Evolutionary conservation across 2,797 vertebrate species (phyloP).

Genomic region (Sebastes hopkinsi): DNA sequence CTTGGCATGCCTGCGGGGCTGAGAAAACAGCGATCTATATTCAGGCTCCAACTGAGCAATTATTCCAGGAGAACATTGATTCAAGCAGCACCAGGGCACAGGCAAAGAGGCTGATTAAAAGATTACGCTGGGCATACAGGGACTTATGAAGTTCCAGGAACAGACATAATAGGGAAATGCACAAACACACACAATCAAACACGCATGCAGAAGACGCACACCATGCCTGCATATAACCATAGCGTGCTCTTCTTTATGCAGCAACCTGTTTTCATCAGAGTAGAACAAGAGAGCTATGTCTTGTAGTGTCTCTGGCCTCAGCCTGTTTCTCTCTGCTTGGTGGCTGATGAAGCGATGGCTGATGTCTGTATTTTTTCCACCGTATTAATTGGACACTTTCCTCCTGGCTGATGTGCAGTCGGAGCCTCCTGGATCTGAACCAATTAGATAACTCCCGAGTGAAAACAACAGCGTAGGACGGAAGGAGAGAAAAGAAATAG

Average conservation of each 20-base stretch:
- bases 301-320: conserved; percentile 4
- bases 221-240: not conserved
- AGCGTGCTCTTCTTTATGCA: not conserved
- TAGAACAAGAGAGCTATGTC: conserved; percentile 10
- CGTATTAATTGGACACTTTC: conserved; percentile 75
- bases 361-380: conserved; percentile 61
- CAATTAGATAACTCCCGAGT: conserved; percentile 75
- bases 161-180: not conserved
- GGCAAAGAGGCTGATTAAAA: conserved; percentile 74
- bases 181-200: conserved; percentile 2
- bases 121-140: conserved; percentile 59
- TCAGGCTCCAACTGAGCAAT: conserved; percentile 68
- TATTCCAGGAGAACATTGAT: conserved; percentile 69
- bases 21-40: conserved; percentile 61
- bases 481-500: conserved; percentile 25
- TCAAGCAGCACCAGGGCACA: conserved; percentile 52
- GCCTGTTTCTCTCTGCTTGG: conserved; percentile 22
- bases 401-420: conserved; percentile 69
- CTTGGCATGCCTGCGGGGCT: conserved; percentile 29
- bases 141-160: conserved; percentile 40
- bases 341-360: conserved; percentile 47
- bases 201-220: conserved; percentile 10
- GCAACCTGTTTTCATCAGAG: conserved; percentile 20
- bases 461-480: conserved; percentile 53
- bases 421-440: conserved; percentile 67